Evolutionary conservation across 2,888 invertebrate genomes (phyloP).

Genomic region (Meteorus colon): DNA sequence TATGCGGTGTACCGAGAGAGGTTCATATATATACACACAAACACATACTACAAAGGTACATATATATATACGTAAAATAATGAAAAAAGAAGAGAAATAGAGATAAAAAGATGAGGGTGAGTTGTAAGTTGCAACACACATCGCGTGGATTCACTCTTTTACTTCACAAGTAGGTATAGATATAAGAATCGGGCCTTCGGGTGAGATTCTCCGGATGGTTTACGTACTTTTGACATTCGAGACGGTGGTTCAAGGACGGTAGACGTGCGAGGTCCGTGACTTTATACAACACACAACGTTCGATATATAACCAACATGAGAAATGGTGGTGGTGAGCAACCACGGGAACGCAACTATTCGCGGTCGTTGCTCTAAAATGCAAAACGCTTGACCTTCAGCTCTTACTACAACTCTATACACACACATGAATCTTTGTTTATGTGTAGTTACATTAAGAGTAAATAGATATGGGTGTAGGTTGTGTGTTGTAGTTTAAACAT

Average conservation of each 20-base stretch:
- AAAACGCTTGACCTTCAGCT: slow-evolving; percentile 37
- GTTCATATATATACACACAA: background rate
- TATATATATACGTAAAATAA: slow-evolving; percentile 22
- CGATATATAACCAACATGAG: slow-evolving; percentile 40
- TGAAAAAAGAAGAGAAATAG: slow-evolving; percentile 31
- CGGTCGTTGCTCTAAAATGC: slow-evolving; percentile 41
- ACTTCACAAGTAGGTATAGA: slow-evolving; percentile 6
- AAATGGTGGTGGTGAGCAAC: slow-evolving; percentile 32
- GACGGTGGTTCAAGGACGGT: slow-evolving; percentile 46
- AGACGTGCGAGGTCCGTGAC: slow-evolving; percentile 44
- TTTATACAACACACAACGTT: slow-evolving; percentile 33
- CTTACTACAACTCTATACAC: slow-evolving; percentile 11
- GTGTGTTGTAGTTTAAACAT: too few species aligned
- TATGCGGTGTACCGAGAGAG: slow-evolving; percentile 24
- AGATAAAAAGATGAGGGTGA: slow-evolving; percentile 27
- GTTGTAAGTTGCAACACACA: slow-evolving; percentile 7
- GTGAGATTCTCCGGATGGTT: slow-evolving; percentile 39
- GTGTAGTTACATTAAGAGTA: background rate
- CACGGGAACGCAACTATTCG: slow-evolving; percentile 38
- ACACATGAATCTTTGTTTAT: background rate
- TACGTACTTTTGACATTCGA: slow-evolving; percentile 47
- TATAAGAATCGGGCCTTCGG: slow-evolving; percentile 15
- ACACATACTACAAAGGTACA: background rate
- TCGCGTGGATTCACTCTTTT: slow-evolving; percentile 8
- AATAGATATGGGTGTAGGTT: too few species aligned